A percentile compares a stretch with the other conserved stretches of the same genome.
These are phyloP conservation scores for Anguilla pacifica DNA, from an alignment of 2,797 vertebrate genomes.

Conservation along the genomic window DNA sequence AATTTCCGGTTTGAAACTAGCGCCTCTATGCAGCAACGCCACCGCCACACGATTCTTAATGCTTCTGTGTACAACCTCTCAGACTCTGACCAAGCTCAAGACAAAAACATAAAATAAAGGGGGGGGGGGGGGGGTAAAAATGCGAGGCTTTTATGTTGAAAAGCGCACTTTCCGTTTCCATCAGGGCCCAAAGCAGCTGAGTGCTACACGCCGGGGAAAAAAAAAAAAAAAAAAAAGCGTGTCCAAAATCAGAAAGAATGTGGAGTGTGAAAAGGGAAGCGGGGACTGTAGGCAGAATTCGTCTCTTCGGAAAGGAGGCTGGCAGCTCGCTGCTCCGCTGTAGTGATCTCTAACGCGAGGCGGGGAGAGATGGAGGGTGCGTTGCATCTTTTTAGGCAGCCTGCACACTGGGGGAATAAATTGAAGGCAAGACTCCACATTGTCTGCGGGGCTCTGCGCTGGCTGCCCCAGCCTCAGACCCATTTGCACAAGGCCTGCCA, in stretches of 20 bases:
- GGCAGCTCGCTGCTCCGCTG: constrained; percentile 58
- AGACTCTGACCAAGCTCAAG: not conserved
- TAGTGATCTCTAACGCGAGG: constrained; percentile 54
- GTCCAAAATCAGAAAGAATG: not conserved
- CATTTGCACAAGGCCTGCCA: constrained; percentile 68
- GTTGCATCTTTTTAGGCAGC: constrained; percentile 68
- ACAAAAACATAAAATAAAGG: not conserved
- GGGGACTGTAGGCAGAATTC: constrained; percentile 38
- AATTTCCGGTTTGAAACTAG: not conserved
- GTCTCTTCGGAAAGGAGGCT: constrained; percentile 59
- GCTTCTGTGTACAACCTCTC: not conserved
- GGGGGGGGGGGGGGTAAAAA: not conserved
- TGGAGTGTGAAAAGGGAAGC: not conserved
- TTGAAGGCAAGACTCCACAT: constrained; percentile 65
- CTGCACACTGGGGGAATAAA: constrained; percentile 69
- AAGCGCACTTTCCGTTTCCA: not conserved
- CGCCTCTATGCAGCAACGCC: not conserved
- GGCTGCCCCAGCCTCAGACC: constrained; percentile 60
- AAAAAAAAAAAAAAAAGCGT: not conserved
- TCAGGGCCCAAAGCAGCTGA: not conserved
- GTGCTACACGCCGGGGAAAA: not conserved
- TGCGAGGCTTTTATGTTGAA: constrained; percentile 1
- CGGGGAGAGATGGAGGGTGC: constrained; percentile 61
- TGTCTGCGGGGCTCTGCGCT: constrained; percentile 61
- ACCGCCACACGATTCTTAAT: not conserved